Percentiles rank a stretch among this genome's conserved stretches.
Conservation (phyloP, 2,113 vertebrate genomes). For the Phasianus colchicus region DNA sequence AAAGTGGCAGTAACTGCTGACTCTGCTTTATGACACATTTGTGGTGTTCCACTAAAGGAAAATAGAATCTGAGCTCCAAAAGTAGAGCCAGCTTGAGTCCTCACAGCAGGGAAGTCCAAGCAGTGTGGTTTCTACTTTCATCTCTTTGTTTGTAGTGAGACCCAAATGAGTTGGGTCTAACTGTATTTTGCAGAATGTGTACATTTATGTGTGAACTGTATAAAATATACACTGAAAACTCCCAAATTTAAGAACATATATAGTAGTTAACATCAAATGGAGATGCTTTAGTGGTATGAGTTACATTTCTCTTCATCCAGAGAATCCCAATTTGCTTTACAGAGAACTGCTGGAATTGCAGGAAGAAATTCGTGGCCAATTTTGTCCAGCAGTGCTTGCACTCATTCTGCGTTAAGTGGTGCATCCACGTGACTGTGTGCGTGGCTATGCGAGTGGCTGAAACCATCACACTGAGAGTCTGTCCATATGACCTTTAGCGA, state of each 20-base stretch:
- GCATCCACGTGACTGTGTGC: background rate
- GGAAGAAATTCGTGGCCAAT: background rate
- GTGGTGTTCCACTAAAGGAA: background rate
- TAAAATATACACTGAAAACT: background rate
- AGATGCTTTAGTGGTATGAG: background rate
- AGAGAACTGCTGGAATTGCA: background rate
- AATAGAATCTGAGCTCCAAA: background rate
- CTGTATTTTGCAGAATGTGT: background rate
- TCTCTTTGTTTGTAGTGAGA: background rate
- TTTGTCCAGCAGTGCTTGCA: background rate
- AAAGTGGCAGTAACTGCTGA: background rate
- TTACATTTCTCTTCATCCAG: background rate
- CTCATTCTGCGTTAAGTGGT: background rate
- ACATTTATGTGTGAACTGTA: background rate
- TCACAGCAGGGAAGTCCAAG: background rate
- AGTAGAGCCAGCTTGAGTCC: background rate
- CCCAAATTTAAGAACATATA: background rate
- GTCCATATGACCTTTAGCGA: constrained; percentile 10
- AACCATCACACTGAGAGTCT: rapidly evolving
- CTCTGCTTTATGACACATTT: background rate
- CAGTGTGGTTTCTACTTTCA: constrained; percentile 14
- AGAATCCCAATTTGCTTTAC: background rate
- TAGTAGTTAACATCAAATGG: background rate
- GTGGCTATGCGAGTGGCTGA: background rate
- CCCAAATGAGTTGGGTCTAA: background rate